Base-by-base conservation (phyloP, 1,140 invertebrate genomes). In the Ceratina australensis region DNA sequence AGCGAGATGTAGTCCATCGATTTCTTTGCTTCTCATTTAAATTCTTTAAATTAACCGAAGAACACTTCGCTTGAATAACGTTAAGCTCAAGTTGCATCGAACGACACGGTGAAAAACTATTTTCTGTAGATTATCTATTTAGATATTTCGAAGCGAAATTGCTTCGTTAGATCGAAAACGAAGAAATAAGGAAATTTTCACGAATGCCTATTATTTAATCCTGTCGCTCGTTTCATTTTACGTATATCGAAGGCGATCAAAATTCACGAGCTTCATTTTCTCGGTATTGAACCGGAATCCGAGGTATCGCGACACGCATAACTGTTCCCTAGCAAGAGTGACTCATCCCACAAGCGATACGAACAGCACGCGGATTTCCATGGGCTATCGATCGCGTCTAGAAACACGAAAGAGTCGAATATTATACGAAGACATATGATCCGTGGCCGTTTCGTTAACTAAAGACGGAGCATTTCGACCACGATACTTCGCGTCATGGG, bases 391-490 rank as follows among this genome's bases (percentile, higher is more conserved):
- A 67, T 52, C 65, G 49, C 18, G 64, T 50, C 47, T 50, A 50
- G 47, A 12, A n/a, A n/a, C n/a, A 24, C 22, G 16, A 7, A 24
- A 52, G 50, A 52, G 65, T 18, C 49, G n/a, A 49, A 67, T 67
- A 67, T 67, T 67, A 28, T 67, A 24, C 49, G 65, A 67, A 20
- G 65, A 67, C 65, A 54, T 15, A 52, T 28, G 65, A 67, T 67
- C 65, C 18, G 22, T 16, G 65, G 2, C 2, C 18, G 5, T 52
- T 52, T 67, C 65, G 65, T 67, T 52, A 67, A 28, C 49, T 13
- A 67, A 33, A 67, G 65, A 52, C 47, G 64, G 15, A 26, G 22
- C 42, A 22, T 66, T 50, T 50, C 64, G 15, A 22, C 22, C 13
- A 65, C 63, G 8, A 52, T 8, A 1, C n/a, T n/a, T n/a, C n/a